Conservation (phyloP, 1,140 invertebrate species). For the Teleopsis dalmanni region DNA sequence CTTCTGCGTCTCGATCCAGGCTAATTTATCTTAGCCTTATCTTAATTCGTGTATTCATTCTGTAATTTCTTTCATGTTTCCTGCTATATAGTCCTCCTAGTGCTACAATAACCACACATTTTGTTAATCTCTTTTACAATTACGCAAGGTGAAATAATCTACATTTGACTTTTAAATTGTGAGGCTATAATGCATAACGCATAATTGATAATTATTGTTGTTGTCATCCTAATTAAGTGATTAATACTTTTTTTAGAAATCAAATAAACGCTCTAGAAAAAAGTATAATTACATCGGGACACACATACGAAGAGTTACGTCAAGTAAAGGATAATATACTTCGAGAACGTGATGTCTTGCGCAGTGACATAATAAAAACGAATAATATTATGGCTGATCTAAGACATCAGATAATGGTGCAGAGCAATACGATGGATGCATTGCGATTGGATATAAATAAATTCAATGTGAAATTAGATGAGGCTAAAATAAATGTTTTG, state of each 20-base stretch:
- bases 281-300: constrained; percentile 22
- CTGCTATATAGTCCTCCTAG: no score
- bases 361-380: constrained; percentile 27
- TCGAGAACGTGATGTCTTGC: constrained; percentile 23
- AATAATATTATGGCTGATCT: constrained; percentile 27
- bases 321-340: constrained; percentile 24
- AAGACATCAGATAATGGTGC: constrained; percentile 25
- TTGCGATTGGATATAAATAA: constrained; percentile 30
- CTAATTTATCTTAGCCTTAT: no score
- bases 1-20: no score
- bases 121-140: no score
- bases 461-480: constrained; percentile 26
- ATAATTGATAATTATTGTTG: no score
- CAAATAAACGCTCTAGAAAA: constrained; percentile 20
- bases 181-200: no score
- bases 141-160: background rate
- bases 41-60: no score
- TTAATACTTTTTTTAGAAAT: constrained; percentile 8
- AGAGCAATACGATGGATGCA: constrained; percentile 22
- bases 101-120: no score
- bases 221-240: no score
- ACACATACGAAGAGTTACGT: constrained; percentile 22
- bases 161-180: no score
- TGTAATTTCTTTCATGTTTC: no score
- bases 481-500: constrained; percentile 22